phyloP scores from a whole-genome alignment of 2,113 vertebrate genomes.

The Cromileptes altivelis region DNA sequence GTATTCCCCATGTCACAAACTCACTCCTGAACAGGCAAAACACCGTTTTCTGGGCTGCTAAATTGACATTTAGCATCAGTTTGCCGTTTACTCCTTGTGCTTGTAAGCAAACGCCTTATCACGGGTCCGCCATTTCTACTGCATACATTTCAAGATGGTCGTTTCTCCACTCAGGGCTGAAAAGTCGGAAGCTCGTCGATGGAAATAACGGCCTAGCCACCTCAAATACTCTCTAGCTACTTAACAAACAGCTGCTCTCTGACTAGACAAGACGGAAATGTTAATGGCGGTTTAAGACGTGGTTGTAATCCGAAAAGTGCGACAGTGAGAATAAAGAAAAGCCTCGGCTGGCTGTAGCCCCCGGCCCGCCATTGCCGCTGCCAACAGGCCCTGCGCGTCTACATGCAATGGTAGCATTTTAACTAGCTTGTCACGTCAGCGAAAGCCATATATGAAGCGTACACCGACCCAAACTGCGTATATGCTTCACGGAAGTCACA shows the following conservation, averaged over 20 bases:
- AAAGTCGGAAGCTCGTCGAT: not conserved
- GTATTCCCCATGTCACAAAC: no score
- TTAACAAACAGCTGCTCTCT: not conserved
- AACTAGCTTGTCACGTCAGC: not conserved
- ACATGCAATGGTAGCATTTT: not conserved
- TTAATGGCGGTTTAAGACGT: not conserved
- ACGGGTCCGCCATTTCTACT: constrained; percentile 79
- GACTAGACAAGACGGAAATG: accelerated
- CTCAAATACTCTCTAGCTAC: accelerated
- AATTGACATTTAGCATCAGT: no score
- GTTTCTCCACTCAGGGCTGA: constrained; percentile 9
- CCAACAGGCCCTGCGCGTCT: not conserved
- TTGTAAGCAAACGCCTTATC: not conserved
- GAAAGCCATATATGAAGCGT: accelerated
- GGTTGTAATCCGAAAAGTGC: not conserved
- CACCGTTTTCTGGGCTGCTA: accelerated
- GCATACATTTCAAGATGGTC: constrained; percentile 75
- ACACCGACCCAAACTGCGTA: accelerated
- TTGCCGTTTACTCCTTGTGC: no score
- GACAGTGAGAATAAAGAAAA: no score
- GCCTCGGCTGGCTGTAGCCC: not conserved
- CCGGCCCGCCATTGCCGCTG: not conserved
- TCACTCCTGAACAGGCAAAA: accelerated
- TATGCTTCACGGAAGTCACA: not conserved
- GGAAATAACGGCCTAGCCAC: no score